Evolutionary conservation across 1,140 invertebrate species (phyloP).

Genomic region (Drosophila simulans): DNA sequence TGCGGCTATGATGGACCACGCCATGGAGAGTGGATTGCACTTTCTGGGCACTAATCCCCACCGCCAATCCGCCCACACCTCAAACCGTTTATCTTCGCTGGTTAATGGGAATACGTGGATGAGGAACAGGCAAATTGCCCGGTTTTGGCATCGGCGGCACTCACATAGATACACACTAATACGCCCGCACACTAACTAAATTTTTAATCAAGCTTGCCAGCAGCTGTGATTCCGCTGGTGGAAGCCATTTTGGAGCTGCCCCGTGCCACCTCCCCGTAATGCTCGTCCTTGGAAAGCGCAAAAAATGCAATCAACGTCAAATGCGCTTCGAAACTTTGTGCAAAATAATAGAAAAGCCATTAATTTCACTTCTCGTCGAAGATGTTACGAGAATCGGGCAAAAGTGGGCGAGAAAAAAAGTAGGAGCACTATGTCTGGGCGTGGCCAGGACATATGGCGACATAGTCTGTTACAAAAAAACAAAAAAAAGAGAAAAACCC

Average conservation of each 20-base stretch:
- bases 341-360: conserved; percentile 83
- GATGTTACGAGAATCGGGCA: conserved; percentile 42
- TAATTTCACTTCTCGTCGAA: conserved; percentile 82
- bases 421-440: conserved; percentile 9
- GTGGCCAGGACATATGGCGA: conserved; percentile 49
- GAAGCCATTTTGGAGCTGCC: conserved; percentile 45
- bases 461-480: conserved; percentile 2
- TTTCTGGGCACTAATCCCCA: conserved; percentile 36
- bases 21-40: conserved; percentile 11
- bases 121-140: conserved; percentile 52
- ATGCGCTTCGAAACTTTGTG: conserved; percentile 80
- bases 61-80: background rate
- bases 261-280: conserved; percentile 6
- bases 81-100: background rate
- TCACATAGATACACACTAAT: conserved; percentile 43
- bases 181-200: conserved; percentile 55
- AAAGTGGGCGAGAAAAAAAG: conserved; percentile 13
- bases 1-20: conserved; percentile 34
- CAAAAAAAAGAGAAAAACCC: background rate
- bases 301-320: conserved; percentile 83
- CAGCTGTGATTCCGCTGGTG: conserved; percentile 69
- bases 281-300: conserved; percentile 52
- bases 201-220: conserved; percentile 77
- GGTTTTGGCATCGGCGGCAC: conserved; percentile 42
- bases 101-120: conserved; percentile 11